Conservation (phyloP, 2,113 vertebrate genomes). For the Aphyosemion australe region DNA sequence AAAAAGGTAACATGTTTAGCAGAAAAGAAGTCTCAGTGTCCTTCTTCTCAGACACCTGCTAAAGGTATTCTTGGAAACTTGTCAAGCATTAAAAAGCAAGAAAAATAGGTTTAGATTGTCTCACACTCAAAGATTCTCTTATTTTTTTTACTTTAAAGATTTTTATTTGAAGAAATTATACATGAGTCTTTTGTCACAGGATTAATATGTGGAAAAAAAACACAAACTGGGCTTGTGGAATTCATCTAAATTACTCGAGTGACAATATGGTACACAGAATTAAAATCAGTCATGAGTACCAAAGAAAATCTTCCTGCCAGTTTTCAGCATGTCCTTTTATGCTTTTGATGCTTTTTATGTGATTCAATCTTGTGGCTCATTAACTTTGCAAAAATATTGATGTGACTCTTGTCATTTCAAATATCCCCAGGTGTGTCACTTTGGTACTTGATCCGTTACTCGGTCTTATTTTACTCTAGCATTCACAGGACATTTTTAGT, state of each 20-base stretch:
- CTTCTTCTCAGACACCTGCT: too few relatives aligned
- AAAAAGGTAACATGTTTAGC: neutral
- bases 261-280: slow-evolving; percentile 20
- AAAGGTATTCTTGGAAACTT: too few relatives aligned
- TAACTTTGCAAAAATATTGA: slow-evolving; percentile 62
- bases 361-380: slow-evolving; percentile 56
- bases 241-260: slow-evolving; percentile 25
- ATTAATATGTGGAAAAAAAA: neutral
- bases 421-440: slow-evolving; percentile 35
- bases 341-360: slow-evolving; percentile 22
- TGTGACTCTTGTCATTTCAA: slow-evolving; percentile 23
- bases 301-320: slow-evolving; percentile 23
- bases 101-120: too few relatives aligned
- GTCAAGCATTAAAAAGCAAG: too few relatives aligned
- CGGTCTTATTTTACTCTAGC: neutral
- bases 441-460: neutral
- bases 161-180: too few relatives aligned
- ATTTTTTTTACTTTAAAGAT: too few relatives aligned
- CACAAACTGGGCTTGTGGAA: neutral
- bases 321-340: slow-evolving; percentile 48
- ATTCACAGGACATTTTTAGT: too few relatives aligned
- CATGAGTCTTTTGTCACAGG: too few relatives aligned
- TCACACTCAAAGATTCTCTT: too few relatives aligned
- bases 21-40: neutral
- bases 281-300: slow-evolving; percentile 39